Percentiles rank a stretch among this genome's conserved stretches.
These are phyloP conservation scores for Podabrus alpinus DNA, from an alignment of 2,888 invertebrate species.

Conservation along the genomic window DNA sequence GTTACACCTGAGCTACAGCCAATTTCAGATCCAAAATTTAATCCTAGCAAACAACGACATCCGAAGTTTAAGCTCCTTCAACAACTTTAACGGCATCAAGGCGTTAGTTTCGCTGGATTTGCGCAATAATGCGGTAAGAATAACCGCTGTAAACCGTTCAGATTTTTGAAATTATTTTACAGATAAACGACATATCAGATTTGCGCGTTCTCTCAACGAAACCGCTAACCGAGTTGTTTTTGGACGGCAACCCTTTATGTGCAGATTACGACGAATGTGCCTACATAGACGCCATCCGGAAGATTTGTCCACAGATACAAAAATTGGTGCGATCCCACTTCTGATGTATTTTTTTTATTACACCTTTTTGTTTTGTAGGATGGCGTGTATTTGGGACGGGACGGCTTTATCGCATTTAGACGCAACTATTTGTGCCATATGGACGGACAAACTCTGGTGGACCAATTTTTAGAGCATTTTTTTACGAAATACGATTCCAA, in stretches of 20 bases:
- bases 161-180: not conserved
- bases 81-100: conserved; percentile 41
- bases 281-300: conserved; percentile 62
- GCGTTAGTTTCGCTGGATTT: conserved; percentile 31
- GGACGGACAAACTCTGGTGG: conserved; percentile 58
- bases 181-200: conserved; percentile 13
- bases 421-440: conserved; percentile 60
- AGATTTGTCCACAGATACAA: conserved; percentile 59
- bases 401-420: conserved; percentile 55
- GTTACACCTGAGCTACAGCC: conserved; percentile 47
- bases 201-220: conserved; percentile 41
- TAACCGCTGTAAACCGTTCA: not conserved
- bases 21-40: conserved; percentile 40
- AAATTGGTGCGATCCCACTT: conserved; percentile 56
- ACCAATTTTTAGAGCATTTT: conserved; percentile 68
- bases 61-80: conserved; percentile 45
- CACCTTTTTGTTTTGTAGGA: conserved; percentile 55
- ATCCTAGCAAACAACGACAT: conserved; percentile 49
- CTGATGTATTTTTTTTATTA: not conserved
- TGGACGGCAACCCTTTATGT: conserved; percentile 76
- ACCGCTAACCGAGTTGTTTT: conserved; percentile 52
- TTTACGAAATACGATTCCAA: conserved; percentile 67
- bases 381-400: conserved; percentile 51
- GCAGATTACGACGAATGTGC: conserved; percentile 63
- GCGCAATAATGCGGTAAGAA: conserved; percentile 35